phyloP scores from a whole-genome alignment of 2,113 vertebrate genomes.

The Meles meles region DNA sequence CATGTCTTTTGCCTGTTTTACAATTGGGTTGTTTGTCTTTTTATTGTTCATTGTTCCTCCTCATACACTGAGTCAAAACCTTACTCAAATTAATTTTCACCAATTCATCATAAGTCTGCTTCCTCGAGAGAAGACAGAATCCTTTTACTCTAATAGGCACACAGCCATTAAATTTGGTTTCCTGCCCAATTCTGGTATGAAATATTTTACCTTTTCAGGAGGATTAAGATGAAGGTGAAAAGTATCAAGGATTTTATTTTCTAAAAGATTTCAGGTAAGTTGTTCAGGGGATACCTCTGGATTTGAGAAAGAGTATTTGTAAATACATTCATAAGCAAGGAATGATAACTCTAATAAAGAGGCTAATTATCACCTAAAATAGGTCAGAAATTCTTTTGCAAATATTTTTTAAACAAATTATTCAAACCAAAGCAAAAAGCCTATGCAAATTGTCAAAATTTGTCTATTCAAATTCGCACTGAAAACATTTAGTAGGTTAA shows the following conservation, averaged over 20 bases:
- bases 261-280: not conserved
- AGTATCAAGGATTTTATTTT: not conserved
- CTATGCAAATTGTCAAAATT: not conserved
- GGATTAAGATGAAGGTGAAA: not conserved
- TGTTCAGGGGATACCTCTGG: not conserved
- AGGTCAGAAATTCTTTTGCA: not conserved
- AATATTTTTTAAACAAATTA: not conserved
- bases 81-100: not conserved
- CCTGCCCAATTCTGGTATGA: not conserved
- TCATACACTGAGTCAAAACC: not conserved
- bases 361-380: not conserved
- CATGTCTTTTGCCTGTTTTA: not conserved
- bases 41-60: not conserved
- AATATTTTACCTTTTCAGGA: not conserved
- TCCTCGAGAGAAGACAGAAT: not conserved
- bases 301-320: not conserved
- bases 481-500: not conserved
- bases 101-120: not conserved
- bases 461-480: not conserved
- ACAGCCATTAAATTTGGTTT: not conserved
- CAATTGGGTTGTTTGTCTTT: not conserved
- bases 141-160: not conserved
- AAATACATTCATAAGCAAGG: not conserved
- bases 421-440: not conserved
- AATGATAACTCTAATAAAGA: not conserved